These are phyloP conservation scores for Idaea straminata DNA, from an alignment of 2,888 invertebrate species.

Conservation along the genomic window DNA sequence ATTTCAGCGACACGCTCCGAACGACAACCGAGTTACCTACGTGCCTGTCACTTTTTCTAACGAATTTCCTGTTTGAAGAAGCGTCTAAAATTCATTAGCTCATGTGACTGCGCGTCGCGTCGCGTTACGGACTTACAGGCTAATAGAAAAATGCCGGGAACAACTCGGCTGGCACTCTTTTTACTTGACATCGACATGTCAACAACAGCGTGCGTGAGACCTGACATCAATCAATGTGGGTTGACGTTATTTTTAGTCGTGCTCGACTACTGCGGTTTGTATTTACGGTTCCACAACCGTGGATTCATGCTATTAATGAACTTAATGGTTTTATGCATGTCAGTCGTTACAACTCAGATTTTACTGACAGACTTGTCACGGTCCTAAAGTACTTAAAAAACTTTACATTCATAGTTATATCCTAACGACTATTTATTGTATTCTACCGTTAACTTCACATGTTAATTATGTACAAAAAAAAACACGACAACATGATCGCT, in stretches of 20 bases:
- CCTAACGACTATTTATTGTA: neutral
- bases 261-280: constrained; percentile 44
- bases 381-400: neutral
- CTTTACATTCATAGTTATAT: neutral
- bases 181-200: constrained; percentile 64
- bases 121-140: constrained; percentile 50
- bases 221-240: constrained; percentile 72
- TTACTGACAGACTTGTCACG: constrained; percentile 7
- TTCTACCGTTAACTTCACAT: neutral
- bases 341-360: constrained; percentile 10
- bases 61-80: constrained; percentile 55
- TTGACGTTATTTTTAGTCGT: constrained; percentile 61
- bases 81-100: constrained; percentile 54
- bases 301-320: constrained; percentile 27
- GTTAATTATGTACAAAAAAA: neutral
- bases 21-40: constrained; percentile 36
- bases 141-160: constrained; percentile 52
- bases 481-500: constrained; percentile 47
- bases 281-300: constrained; percentile 38
- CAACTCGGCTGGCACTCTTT: constrained; percentile 62
- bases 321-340: constrained; percentile 23
- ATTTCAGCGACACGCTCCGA: constrained; percentile 35
- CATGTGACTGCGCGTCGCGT: constrained; percentile 42
- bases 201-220: constrained; percentile 67
- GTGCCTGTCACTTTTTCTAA: constrained; percentile 38